phyloP scores from a whole-genome alignment of 1,140 invertebrate genomes.

The Coboldia fuscipes region DNA sequence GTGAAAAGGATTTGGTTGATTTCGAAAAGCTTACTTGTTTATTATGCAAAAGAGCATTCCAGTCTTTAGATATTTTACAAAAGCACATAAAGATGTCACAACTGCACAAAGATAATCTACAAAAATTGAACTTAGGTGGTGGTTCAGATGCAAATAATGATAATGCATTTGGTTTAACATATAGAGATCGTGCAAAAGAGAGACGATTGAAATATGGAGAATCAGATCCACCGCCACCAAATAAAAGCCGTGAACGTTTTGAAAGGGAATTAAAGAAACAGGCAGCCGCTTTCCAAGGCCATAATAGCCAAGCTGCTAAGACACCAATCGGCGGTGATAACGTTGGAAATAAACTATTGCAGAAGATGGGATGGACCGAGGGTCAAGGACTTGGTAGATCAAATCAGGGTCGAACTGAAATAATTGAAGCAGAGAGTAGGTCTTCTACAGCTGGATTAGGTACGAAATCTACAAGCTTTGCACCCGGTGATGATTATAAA shows the following conservation, averaged over 20 bases:
- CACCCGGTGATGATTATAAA: slow-evolving; percentile 64
- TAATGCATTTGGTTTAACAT: slow-evolving; percentile 18
- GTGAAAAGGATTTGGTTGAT: slow-evolving; percentile 47
- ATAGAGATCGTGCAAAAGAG: slow-evolving; percentile 92
- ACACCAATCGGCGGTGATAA: slow-evolving; percentile 59
- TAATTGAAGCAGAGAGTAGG: slow-evolving; percentile 42
- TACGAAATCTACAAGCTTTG: slow-evolving; percentile 35
- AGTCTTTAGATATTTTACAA: slow-evolving; percentile 64
- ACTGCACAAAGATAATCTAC: slow-evolving; percentile 85
- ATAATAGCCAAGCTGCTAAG: slow-evolving; percentile 14
- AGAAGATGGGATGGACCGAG: slow-evolving; percentile 98
- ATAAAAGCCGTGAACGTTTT: slow-evolving; percentile 46
- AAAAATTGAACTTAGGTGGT: slow-evolving; percentile 24
- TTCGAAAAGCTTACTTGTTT: slow-evolving; percentile 81
- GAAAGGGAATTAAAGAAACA: slow-evolving; percentile 22
- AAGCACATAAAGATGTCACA: slow-evolving; percentile 89
- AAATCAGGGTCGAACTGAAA: slow-evolving; percentile 83
- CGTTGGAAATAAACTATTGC: slow-evolving; percentile 79
- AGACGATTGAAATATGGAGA: slow-evolving; percentile 84
- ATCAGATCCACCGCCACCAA: slow-evolving; percentile 52
- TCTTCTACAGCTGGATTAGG: slow-evolving; percentile 48
- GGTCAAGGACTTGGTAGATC: slow-evolving; percentile 83
- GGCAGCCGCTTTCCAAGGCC: slow-evolving; percentile 8
- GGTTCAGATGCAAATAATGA: background rate
- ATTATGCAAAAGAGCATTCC: slow-evolving; percentile 87